Conservation (phyloP, 2,113 vertebrate genomes). For the Epinephelus lanceolatus region DNA sequence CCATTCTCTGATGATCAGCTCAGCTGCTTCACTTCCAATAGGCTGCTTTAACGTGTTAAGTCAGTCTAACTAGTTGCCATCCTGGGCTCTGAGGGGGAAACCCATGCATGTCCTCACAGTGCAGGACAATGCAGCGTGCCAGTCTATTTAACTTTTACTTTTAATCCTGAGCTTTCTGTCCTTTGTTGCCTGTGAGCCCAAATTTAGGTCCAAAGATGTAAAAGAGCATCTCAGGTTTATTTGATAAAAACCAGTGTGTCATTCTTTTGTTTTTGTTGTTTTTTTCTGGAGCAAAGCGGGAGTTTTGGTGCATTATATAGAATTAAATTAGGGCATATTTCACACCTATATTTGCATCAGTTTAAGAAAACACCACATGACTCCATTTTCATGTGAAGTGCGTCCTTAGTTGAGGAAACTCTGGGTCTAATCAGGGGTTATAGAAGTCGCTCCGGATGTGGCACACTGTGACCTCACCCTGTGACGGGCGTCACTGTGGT, state of each 20-base stretch:
- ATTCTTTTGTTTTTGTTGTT: background rate
- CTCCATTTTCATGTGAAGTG: background rate
- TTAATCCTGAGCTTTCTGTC: background rate
- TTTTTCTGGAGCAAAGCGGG: background rate
- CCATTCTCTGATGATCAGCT: constrained; percentile 38
- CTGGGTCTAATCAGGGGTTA: background rate
- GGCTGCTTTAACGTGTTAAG: constrained; percentile 63
- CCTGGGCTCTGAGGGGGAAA: constrained; percentile 49
- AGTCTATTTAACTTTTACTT: background rate
- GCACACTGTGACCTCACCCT: background rate
- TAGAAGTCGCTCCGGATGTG: background rate
- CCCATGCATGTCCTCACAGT: background rate
- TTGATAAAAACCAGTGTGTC: background rate
- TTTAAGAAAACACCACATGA: background rate
- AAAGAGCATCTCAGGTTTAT: background rate
- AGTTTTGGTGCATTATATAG: background rate
- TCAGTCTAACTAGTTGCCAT: constrained; percentile 55
- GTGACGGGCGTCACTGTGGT: constrained; percentile 28
- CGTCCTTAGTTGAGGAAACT: background rate
- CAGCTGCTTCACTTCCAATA: constrained; percentile 43
- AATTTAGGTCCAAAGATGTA: background rate
- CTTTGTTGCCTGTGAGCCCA: background rate
- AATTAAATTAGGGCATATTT: background rate
- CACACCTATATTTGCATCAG: background rate
- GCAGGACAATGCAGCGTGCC: background rate